Percentiles rank a stretch among this genome's conserved stretches.
Conservation (phyloP, 2,888 invertebrate genomes). For the Crepidodera aurea region DNA sequence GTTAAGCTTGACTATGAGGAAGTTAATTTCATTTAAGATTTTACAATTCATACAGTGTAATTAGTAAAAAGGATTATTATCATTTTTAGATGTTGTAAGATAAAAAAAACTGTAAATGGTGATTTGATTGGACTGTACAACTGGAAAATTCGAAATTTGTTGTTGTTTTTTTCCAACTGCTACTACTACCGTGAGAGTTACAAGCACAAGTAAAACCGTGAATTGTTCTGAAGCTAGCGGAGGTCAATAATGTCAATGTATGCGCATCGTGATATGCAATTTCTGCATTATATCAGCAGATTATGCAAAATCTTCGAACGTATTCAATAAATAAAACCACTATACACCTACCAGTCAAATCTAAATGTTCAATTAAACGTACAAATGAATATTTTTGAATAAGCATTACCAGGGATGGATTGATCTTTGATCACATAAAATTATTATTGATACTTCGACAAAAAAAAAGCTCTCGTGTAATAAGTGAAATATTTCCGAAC, state of each 20-base stretch:
- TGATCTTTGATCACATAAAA: too few relatives aligned
- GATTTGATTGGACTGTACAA: too few relatives aligned
- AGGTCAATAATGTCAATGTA: constrained; percentile 33
- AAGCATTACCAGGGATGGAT: too few relatives aligned
- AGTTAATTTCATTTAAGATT: neutral
- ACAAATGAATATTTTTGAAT: constrained; percentile 1
- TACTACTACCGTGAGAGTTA: constrained; percentile 23
- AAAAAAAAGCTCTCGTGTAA: too few relatives aligned
- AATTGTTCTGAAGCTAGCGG: constrained; percentile 18
- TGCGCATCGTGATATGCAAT: constrained; percentile 36
- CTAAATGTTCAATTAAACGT: constrained; percentile 24
- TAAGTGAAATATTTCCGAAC: too few relatives aligned
- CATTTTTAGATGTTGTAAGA: too few relatives aligned
- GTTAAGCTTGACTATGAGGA: neutral
- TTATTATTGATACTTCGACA: too few relatives aligned
- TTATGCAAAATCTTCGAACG: constrained; percentile 22
- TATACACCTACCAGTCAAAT: constrained; percentile 6
- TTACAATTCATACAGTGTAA: too few relatives aligned
- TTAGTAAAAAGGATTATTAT: too few relatives aligned
- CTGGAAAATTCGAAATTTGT: neutral
- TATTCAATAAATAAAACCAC: constrained; percentile 20
- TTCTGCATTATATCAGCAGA: constrained; percentile 35
- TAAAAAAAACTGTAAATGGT: too few relatives aligned
- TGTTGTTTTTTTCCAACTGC: neutral
- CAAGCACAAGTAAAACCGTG: constrained; percentile 13